Conservation (phyloP, 2,113 vertebrate species). For the Opisthocomus hoazin region DNA sequence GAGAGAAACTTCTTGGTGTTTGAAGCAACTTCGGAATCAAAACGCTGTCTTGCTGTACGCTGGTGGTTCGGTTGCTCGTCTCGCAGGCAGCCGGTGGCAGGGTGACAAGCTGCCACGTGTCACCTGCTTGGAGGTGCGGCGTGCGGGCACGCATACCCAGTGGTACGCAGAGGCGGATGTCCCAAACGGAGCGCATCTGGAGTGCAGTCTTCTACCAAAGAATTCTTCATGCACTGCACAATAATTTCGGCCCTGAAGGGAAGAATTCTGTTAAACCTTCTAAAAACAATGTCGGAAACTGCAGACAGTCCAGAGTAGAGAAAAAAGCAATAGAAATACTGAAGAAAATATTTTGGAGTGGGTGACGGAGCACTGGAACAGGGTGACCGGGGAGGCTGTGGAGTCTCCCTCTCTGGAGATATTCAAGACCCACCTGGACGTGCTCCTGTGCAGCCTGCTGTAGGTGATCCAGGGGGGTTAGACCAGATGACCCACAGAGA, state of each 20-base stretch:
- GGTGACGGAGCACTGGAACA: too few species aligned
- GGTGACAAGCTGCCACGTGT: not conserved
- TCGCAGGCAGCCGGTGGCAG: not conserved
- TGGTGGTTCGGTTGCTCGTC: not conserved
- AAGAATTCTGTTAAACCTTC: not conserved
- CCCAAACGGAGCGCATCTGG: fast-evolving
- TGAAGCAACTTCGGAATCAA: not conserved
- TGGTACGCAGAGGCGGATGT: not conserved
- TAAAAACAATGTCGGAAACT: not conserved
- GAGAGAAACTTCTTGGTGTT: not conserved
- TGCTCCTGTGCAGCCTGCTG: too few species aligned
- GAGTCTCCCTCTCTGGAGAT: too few species aligned
- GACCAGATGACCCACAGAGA: too few species aligned
- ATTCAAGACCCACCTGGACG: too few species aligned
- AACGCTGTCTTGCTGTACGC: not conserved
- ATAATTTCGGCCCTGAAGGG: not conserved
- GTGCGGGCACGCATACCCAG: fast-evolving
- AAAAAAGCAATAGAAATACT: not conserved
- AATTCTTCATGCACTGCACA: not conserved
- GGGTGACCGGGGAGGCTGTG: too few species aligned
- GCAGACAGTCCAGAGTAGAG: not conserved
- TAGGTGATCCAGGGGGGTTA: too few species aligned
- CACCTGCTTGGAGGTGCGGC: not conserved
- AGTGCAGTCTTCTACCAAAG: not conserved
- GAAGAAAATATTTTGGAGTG: not conserved